These are phyloP conservation scores for Pseudococcus viburni DNA, from an alignment of 2,888 invertebrate species.

Conservation along the genomic window DNA sequence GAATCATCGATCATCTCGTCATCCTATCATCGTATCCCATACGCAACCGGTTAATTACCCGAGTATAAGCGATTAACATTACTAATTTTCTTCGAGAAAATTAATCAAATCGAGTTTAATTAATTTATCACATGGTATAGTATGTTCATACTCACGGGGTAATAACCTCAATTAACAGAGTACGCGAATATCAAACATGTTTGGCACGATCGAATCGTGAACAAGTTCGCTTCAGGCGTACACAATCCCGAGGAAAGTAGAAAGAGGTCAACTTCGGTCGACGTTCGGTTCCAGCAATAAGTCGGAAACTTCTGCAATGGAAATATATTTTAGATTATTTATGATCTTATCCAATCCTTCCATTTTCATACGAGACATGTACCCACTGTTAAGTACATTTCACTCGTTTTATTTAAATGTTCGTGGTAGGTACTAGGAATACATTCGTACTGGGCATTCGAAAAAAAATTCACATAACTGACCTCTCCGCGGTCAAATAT, in stretches of 20 bases:
- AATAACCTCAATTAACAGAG: conserved; percentile 60
- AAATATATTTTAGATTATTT: neutral
- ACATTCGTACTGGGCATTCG: neutral
- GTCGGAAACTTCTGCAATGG: neutral
- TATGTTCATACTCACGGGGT: conserved; percentile 44
- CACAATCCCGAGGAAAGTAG: conserved; percentile 10
- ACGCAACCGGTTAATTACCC: conserved; percentile 38
- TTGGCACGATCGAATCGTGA: conserved; percentile 60
- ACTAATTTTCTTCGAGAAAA: conserved; percentile 45
- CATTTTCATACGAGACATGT: neutral
- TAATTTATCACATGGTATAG: conserved; percentile 50
- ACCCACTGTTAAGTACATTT: neutral
- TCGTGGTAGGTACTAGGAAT: neutral
- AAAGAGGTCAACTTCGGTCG: conserved; percentile 60
- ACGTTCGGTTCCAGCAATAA: conserved; percentile 41
- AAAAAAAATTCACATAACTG: conserved; percentile 2
- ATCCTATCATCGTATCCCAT: neutral
- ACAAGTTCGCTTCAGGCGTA: conserved; percentile 52
- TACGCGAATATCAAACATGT: conserved; percentile 53
- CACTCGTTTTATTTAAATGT: neutral
- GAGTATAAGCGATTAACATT: conserved; percentile 45
- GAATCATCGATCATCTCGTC: neutral
- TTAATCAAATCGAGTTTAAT: conserved; percentile 58
- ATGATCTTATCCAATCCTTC: neutral
- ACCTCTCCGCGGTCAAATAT: neutral